These are phyloP conservation scores for Heteromormyrus szaboi DNA, from an alignment of 2,797 vertebrate species.

Conservation along the genomic window DNA sequence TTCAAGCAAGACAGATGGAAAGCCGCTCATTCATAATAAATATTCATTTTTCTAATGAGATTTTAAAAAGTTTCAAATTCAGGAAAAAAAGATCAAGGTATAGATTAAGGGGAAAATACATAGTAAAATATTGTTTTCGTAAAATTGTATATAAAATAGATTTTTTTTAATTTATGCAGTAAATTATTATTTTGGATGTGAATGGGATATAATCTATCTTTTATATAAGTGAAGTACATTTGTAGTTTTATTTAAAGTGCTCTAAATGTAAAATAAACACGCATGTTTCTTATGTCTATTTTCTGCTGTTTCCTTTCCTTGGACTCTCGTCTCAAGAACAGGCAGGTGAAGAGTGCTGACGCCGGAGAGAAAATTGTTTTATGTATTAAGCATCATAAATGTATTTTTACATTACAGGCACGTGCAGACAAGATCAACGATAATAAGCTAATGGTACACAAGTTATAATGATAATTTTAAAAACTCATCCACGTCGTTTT, in stretches of 20 bases:
- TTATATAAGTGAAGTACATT: conserved; percentile 73
- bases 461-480: not conserved
- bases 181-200: conserved; percentile 78
- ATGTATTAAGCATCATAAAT: not conserved
- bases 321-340: not conserved
- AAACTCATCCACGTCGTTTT: not conserved
- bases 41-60: conserved; percentile 20
- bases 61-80: conserved; percentile 23
- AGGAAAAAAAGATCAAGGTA: conserved; percentile 45
- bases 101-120: conserved; percentile 22
- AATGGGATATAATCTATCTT: conserved; percentile 75
- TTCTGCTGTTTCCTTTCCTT: conserved; percentile 27
- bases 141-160: conserved; percentile 69
- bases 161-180: conserved; percentile 77
- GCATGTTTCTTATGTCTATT: conserved; percentile 67
- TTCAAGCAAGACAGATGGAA: conserved; percentile 32
- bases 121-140: conserved; percentile 48
- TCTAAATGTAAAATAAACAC: conserved; percentile 71
- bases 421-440: not conserved
- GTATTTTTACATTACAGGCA: not conserved
- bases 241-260: conserved; percentile 77
- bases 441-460: not conserved
- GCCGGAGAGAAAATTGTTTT: not conserved
- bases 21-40: conserved; percentile 44
- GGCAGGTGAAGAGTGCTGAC: not conserved